Percentiles rank a stretch among this genome's conserved stretches.
Conservation (phyloP, 2,113 vertebrate species). For the pig (Sus scrofa) region T2T-Sscrofa CM000824.6:232571001-232571500, state of each 20-base stretch:
- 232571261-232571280: neutral
- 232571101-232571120: fast-evolving
- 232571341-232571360: neutral
- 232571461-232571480: fast-evolving
- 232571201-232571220: neutral
- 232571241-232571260: neutral
- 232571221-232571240: neutral
- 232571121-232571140: neutral
- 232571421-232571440: neutral
- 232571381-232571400: neutral
- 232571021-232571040: neutral
- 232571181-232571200: neutral
- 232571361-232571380: neutral
- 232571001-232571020: too few relatives aligned
- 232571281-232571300: neutral
- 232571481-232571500: too few relatives aligned
- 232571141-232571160: slow-evolving; percentile 55
- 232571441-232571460: too few relatives aligned
- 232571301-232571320: neutral
- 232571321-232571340: neutral
- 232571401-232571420: neutral
- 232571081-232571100: neutral
- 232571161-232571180: slow-evolving; percentile 68
- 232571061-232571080: neutral
- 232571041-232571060: fast-evolving